phyloP scores from a whole-genome alignment of 2,888 invertebrate genomes.

The Sceliomorpha sp. region DNA sequence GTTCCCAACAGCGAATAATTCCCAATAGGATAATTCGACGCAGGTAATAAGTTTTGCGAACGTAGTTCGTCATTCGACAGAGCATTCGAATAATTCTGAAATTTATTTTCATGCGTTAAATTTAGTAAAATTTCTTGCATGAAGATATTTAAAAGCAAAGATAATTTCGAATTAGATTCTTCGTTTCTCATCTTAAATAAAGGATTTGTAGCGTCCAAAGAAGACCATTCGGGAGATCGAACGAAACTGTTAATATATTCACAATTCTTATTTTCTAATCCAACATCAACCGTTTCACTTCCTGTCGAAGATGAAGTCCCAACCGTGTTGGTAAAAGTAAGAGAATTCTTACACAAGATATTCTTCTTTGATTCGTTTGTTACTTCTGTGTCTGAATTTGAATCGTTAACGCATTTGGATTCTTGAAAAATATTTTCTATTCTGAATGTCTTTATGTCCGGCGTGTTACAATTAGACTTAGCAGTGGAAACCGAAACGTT shows the following conservation, averaged over 20 bases:
- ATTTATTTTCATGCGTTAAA: background rate
- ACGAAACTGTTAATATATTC: background rate
- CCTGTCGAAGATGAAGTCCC: conserved; percentile 58
- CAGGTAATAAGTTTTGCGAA: too few relatives aligned
- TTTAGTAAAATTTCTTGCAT: conserved; percentile 4
- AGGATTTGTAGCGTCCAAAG: background rate
- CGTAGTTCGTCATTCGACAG: too few relatives aligned
- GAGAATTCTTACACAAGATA: conserved; percentile 55
- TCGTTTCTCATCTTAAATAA: too few relatives aligned
- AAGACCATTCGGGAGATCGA: background rate
- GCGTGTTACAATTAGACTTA: conserved; percentile 7
- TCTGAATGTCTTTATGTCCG: conserved; percentile 67
- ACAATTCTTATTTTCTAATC: background rate
- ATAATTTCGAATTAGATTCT: background rate
- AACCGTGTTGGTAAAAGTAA: conserved; percentile 66
- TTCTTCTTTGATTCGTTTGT: conserved; percentile 42
- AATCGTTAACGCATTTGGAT: conserved; percentile 41
- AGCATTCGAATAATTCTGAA: too few relatives aligned
- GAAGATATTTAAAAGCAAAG: conserved; percentile 1
- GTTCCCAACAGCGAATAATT: too few relatives aligned
- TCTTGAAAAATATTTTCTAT: conserved; percentile 71
- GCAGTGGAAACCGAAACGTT: background rate
- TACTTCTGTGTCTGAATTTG: conserved; percentile 44
- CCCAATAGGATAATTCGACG: too few relatives aligned
- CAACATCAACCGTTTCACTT: background rate